Evolutionary conservation across 2,113 vertebrate species (phyloP), one percentile per base, ranked within the genome.

Genomic region (Bombycilla garrulus): DNA sequence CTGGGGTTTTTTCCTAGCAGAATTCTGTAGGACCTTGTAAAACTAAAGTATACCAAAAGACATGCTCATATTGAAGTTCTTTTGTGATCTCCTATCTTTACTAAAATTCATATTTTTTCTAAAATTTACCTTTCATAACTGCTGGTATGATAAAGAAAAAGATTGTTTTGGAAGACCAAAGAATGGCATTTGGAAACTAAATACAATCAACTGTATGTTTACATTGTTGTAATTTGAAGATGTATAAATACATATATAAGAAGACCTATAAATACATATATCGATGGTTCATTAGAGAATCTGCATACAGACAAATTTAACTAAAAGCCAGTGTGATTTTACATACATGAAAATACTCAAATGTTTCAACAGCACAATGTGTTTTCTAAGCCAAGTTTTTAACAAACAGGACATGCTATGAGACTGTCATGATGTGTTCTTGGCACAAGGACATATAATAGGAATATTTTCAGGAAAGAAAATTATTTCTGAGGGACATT

Each of bases 341-440:
- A 71, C 15, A 15, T 24, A 24, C 11, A 21, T 40, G 9, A 33
- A 72, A 81, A 64, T 47, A 77, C 8, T 38, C 10, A 51, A 62
- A 67, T 45, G 3, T 17, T 40, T 24, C 56, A 25, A 29, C 10
- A 53, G 5, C 10, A 54, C 5, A 35, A 3, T 35, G 51, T 40
- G 57, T 48, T 80, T 94, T 82, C 42, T 74, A 56, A 36, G 28
- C 35, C 7, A 88, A 38, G 6, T 31, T 48, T 61, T 57, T 58
- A 44, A 45, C 3, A 77, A 60, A 51, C 29, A 56, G 12, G 12
- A 66, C 5, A 35, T n/a, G 5, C 29, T 71, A 26, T 40, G 22
- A 78, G 21, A 36, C 20, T 0, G 1, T 19, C 3, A 25, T 20
- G 8, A 17, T 8, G 2, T 4, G 2, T 60, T 82, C 17, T 25